These are phyloP conservation scores for Flexamia atlantica DNA, from an alignment of 2,888 invertebrate genomes.

Conservation along the genomic window DNA sequence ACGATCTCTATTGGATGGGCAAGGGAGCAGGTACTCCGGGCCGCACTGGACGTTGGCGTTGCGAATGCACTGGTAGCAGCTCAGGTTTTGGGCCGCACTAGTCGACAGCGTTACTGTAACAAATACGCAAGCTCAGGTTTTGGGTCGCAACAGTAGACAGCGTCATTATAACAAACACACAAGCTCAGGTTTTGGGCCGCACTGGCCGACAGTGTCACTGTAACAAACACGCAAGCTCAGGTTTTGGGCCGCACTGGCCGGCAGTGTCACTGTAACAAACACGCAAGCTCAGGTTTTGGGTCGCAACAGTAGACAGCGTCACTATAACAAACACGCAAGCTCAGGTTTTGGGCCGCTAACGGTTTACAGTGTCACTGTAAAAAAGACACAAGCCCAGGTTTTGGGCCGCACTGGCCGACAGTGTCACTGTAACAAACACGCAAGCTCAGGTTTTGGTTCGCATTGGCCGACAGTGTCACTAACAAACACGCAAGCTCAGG, in stretches of 20 bases:
- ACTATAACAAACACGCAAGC: not conserved
- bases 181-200: slow-evolving; percentile 73
- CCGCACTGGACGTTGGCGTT: slow-evolving; percentile 73
- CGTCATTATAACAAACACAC: slow-evolving; percentile 37
- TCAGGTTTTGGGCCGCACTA: slow-evolving; percentile 71
- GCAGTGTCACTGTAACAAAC: slow-evolving; percentile 74
- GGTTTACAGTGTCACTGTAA: no score
- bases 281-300: slow-evolving; percentile 74
- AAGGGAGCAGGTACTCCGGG: slow-evolving; percentile 73
- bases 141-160: slow-evolving; percentile 61
- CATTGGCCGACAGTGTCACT: no score
- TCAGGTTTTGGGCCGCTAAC: no score
- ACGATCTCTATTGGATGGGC: slow-evolving; percentile 73
- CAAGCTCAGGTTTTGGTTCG: no score
- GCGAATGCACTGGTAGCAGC: slow-evolving; percentile 75
- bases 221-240: slow-evolving; percentile 74
- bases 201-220: slow-evolving; percentile 73
- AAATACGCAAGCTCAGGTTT: no score
- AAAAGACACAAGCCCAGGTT: no score
- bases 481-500: no score
- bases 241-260: slow-evolving; percentile 73
- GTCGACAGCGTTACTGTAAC: slow-evolving; percentile 17
- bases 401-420: no score
- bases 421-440: no score
- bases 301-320: slow-evolving; percentile 42